Base-by-base conservation (phyloP, 2,888 invertebrate species). In the Dicycla oo region DNA sequence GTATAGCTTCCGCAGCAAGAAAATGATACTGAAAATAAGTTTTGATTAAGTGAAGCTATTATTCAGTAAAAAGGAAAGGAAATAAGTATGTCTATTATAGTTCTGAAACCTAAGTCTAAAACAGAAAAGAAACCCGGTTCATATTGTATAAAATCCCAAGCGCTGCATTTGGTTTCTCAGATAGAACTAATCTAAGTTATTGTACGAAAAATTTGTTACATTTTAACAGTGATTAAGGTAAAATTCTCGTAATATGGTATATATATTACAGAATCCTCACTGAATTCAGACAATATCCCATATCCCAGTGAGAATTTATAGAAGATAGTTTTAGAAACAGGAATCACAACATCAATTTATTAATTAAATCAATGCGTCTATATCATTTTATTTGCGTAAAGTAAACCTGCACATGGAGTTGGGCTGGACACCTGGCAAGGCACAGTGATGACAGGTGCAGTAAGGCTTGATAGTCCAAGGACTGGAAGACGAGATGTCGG, bases 1-100 rank as follows among this genome's bases (percentile, higher is more conserved):
- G 71, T 83, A 93, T 91, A 20, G 89, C 93, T 87, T 93, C 88
- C 4, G 87, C 91, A 43, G 86, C 79, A 79, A 93, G 91, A 69
- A 93, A 92, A 75, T 92, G 89, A 76, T 86, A 92, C 93, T 93
- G 86, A 83, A 83, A 75, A 57, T 10, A 72, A 72, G 4, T 1
- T 40, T 34, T 43, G 10, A 68, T 43, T 40, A 34, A 26, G 34
- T 64, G 13, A 45, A 23, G 13, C 30, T 23, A 15, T 53, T 0
- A 45, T 54, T 34, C 4, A 38, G 7, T n/a, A n/a, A n/a, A n/a
- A n/a, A n/a, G n/a, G n/a, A n/a, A 26, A 53, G 45, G 15, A 26
- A 60, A 26, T 26, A 40, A 40, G 5, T 26, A 45, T 30, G n/a
- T 45, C 4, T 66, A 23, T 23, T 62, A 45, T 40, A 40, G 18